phyloP scores from a whole-genome alignment of 2,888 invertebrate genomes.

The Macaria liturata region DNA sequence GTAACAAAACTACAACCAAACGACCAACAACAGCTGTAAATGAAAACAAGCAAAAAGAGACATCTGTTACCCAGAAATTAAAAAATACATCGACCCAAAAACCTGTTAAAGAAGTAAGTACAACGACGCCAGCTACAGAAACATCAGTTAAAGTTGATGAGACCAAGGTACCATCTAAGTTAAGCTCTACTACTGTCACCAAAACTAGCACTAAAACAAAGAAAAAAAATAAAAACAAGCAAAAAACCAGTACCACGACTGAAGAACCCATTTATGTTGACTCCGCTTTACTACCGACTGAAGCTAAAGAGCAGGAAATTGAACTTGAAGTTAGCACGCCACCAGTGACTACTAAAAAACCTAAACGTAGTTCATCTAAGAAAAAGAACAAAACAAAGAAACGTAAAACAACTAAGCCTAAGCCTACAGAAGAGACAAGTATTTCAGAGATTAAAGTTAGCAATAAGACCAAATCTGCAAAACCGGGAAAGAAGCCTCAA shows the following conservation, averaged over 20 bases:
- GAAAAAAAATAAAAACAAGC: constrained; percentile 71
- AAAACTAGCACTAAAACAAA: constrained; percentile 67
- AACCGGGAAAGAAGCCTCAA: constrained; percentile 64
- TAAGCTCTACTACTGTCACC: constrained; percentile 29
- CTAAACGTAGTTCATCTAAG: constrained; percentile 68
- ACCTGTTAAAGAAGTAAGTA: constrained; percentile 49
- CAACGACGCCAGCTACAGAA: constrained; percentile 50
- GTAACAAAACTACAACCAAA: constrained; percentile 57
- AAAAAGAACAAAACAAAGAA: constrained; percentile 84
- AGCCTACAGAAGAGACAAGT: constrained; percentile 55
- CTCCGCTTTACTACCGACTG: constrained; percentile 72
- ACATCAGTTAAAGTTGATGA: constrained; percentile 54
- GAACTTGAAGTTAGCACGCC: constrained; percentile 77
- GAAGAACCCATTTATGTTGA: constrained; percentile 56
- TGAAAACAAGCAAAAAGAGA: constrained; percentile 85
- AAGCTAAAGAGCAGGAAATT: constrained; percentile 77
- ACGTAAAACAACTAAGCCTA: constrained; percentile 79
- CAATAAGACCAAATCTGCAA: constrained; percentile 81
- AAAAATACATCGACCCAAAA: constrained; percentile 59
- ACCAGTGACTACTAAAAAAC: constrained; percentile 74
- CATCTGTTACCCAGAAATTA: constrained; percentile 80
- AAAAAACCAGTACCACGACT: constrained; percentile 56
- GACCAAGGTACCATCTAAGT: constrained; percentile 53
- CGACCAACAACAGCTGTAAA: constrained; percentile 73
- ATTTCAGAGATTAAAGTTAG: constrained; percentile 70